These are phyloP conservation scores for Kryptolebias ocellatus DNA, from an alignment of 2,797 vertebrate genomes.

Conservation along the genomic window DNA sequence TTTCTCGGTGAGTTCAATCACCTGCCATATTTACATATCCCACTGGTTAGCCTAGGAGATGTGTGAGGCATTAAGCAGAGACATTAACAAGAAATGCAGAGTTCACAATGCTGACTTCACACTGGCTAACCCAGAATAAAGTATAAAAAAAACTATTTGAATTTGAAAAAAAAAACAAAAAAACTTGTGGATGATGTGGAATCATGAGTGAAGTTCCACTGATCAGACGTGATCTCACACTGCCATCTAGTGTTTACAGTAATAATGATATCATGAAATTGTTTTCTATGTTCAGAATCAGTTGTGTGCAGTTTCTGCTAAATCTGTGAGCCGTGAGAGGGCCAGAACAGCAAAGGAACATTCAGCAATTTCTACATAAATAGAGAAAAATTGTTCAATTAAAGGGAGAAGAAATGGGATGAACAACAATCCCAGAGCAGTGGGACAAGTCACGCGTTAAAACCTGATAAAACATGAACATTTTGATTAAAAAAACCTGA, in stretches of 20 bases:
- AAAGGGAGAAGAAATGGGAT: no score
- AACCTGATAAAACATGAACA: no score
- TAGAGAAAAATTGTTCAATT: no score
- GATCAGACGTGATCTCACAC: constrained; percentile 19
- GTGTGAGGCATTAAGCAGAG: neutral
- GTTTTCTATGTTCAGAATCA: no score
- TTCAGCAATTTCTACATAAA: no score
- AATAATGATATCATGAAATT: neutral
- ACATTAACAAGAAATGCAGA: constrained; percentile 5
- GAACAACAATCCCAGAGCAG: no score
- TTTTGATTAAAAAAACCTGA: no score
- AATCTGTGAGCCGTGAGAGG: no score
- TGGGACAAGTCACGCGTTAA: no score
- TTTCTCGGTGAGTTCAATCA: constrained; percentile 19
- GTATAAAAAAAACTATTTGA: neutral
- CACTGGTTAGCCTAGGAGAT: neutral
- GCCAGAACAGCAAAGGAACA: no score
- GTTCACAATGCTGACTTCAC: neutral
- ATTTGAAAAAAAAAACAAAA: neutral
- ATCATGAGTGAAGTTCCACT: neutral
- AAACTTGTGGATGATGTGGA: constrained; percentile 7
- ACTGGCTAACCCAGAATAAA: neutral
- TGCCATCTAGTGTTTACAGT: constrained; percentile 54
- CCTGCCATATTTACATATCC: constrained; percentile 2
- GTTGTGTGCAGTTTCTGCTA: no score